Evolutionary conservation across 2,888 invertebrate genomes (phyloP).

Genomic region (Macrosoma leucophasiata): DNA sequence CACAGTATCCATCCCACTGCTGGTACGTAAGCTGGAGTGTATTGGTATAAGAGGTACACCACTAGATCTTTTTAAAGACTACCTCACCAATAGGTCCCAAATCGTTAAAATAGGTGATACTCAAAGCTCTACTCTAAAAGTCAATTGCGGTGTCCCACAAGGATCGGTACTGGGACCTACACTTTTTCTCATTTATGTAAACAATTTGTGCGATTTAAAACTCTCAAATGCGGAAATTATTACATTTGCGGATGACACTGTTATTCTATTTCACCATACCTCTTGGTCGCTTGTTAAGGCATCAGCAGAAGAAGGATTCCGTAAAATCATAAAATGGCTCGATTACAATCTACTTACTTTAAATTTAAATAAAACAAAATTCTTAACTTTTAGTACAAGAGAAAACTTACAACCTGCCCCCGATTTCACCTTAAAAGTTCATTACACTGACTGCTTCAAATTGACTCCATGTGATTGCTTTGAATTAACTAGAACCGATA

Average conservation of each 20-base stretch:
- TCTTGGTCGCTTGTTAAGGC: constrained; percentile 6
- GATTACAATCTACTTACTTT: constrained; percentile 18
- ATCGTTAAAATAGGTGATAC: constrained; percentile 1
- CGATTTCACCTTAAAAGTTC: no score
- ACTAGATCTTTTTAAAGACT: constrained; percentile 5
- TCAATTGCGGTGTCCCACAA: neutral
- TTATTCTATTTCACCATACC: constrained; percentile 18
- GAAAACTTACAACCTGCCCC: no score
- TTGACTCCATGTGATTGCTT: no score
- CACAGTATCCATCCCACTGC: no score
- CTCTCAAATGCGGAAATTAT: constrained; percentile 12
- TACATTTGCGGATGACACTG: constrained; percentile 21
- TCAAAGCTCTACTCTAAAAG: neutral
- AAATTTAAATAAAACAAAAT: constrained; percentile 16
- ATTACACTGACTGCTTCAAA: no score
- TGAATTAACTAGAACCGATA: no score
- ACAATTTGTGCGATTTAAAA: constrained; percentile 9
- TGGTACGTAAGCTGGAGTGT: constrained; percentile 4
- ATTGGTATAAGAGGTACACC: neutral
- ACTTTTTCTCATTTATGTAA: constrained; percentile 17
- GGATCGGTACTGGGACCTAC: constrained; percentile 5
- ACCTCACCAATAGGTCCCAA: constrained; percentile 6
- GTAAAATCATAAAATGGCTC: constrained; percentile 16
- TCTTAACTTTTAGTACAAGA: constrained; percentile 5
- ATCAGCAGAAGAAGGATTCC: constrained; percentile 15